Evolutionary conservation across 2,797 vertebrate species (phyloP).

Genomic region (Ambastaia sidthimunki): DNA sequence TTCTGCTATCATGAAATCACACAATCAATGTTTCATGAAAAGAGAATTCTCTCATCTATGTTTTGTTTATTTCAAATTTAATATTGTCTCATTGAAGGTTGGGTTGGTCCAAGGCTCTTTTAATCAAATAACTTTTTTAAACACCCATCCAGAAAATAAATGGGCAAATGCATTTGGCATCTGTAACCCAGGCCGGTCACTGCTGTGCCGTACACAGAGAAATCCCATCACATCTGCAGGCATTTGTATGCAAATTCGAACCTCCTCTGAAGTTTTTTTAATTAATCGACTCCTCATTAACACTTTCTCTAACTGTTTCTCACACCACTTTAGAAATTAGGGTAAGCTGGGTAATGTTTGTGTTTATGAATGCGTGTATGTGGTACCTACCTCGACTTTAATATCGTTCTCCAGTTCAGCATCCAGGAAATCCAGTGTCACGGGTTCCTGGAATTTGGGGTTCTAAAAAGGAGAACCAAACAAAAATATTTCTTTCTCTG

Average conservation of each 20-base stretch:
- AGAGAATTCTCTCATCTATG: background rate
- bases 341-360: background rate
- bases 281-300: background rate
- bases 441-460: slow-evolving; percentile 99
- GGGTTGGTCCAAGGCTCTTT: background rate
- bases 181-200: background rate
- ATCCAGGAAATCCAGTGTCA: slow-evolving; percentile 96
- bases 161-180: background rate
- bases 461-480: slow-evolving; percentile 79
- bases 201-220: background rate
- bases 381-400: slow-evolving; percentile 89
- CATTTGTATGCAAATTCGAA: slow-evolving; percentile 5
- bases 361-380: slow-evolving; percentile 19
- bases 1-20: background rate
- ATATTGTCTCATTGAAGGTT: background rate
- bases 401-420: slow-evolving; percentile 97
- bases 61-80: background rate
- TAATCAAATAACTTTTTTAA: background rate
- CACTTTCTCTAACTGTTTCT: background rate
- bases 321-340: too few species aligned
- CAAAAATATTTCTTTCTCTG: slow-evolving; percentile 38
- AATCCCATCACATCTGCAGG: slow-evolving; percentile 14
- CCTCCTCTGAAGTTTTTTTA: background rate
- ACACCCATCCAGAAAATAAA: background rate
- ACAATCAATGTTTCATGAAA: background rate